Base-by-base conservation (phyloP, 1,140 invertebrate species). In the Brachionus paranguensis region DNA sequence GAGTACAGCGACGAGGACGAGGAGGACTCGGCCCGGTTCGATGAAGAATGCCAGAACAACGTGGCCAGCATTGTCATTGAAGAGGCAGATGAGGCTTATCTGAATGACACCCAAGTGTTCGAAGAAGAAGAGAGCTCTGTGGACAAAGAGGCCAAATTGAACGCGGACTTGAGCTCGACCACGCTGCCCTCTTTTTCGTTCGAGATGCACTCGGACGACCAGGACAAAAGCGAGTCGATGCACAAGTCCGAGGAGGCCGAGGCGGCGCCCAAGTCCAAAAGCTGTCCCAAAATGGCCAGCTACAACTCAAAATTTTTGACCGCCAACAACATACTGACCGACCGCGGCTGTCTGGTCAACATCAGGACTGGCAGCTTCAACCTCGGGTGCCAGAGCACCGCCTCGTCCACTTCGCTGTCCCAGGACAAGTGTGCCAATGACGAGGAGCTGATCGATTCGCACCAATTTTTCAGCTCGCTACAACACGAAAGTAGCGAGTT, bases 301-400 rank as follows among this genome's bases (percentile, higher is more conserved):
- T 37, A 76, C 24, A 27, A 76, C 45, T 76, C 72, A 12, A 76
- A 76, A 76, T 76, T 76, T 27, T n/a, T 76, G 11, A 76, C 72
- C 8, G 72, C 72, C 17, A 76, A 76, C 50, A 76, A 76, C 33
- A 76, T 76, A 76, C 20, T 76, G 20, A 76, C 72, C 10, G 72
- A 76, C 8, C 72, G 72, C 4, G 72, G 72, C 8, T 47, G 72
- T n/a, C 17, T 76, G 17, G 72, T 76, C 24, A 76, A 76, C 12
- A 76, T 76, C 17, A 45, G 72, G 20, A 76, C 72, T 0, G 72
- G 72, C 24, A 76, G 72, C 27, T 76, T 76, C 47, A 76, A 76
- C 12, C 72, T 76, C 2, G 72, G 72, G 1, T 76, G 72, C 24
- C 72, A 76, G 50, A 76, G 20, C 33, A 27, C 72, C 27, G 20